Base-by-base conservation (phyloP, 2,888 invertebrate genomes). In the Melanophora roralis region DNA sequence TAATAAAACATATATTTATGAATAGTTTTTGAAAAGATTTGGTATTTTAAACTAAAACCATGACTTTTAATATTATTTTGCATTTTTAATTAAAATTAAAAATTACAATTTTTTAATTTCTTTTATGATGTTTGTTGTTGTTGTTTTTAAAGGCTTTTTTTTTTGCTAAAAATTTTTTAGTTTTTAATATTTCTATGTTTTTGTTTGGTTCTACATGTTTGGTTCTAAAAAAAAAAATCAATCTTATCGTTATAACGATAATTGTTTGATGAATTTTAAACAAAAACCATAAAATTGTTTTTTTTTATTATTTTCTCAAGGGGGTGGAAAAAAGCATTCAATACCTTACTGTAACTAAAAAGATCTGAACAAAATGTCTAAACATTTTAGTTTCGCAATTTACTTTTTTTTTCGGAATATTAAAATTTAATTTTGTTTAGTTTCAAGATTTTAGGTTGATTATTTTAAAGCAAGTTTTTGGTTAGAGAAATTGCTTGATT, bases 161-260 rank as follows among this genome's bases (percentile, higher is more conserved):
- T 27, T 43, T 40, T 62, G 21, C 38, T 47, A 11, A 19, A 14
- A 14, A 74, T 36, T 55, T 53, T 57, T 12, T 43, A 16, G 14
- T n/a, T n/a, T n/a, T n/a, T n/a, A n/a, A n/a, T n/a, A n/a, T n/a
- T n/a, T n/a, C n/a, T n/a, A n/a, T n/a, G 38, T 43, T 6, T 40
- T 51, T 55, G 27, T 11, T 55, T 51, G 45, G 14, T 55, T 69
- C 40, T 69, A 76, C 23, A 55, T 34, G 27, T 27, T 6, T 27
- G 59, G 34, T 40, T 67, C 3, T 27, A 27, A n/a, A n/a, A n/a
- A 51, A 16, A 72, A 49, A 57, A 69, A 53, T 71, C 32, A 65
- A 77, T 81, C 73, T 71, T 81, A 75, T 76, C 82, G 76, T 75
- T 60, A 36, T 19, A 68, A 77, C 82, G 81, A 81, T 78, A 78